Percentiles rank a stretch among this genome's conserved stretches.
phyloP scores from a whole-genome alignment of 2,113 vertebrate genomes.

The Barnardius zonarius region DNA sequence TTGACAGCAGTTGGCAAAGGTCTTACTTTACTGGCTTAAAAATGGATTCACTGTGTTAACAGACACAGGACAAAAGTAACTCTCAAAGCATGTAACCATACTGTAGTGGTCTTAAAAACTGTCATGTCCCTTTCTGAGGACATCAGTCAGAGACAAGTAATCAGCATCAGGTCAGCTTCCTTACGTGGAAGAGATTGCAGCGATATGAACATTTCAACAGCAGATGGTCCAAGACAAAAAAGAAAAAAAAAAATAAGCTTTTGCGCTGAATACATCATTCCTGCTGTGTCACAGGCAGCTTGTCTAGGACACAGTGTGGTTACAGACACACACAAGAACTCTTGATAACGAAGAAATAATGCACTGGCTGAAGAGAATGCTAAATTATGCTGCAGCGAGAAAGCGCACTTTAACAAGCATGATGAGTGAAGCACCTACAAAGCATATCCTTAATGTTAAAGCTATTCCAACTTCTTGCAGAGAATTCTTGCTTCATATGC shows the following conservation, averaged over 20 bases:
- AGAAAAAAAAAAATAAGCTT: neutral
- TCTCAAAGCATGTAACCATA: neutral
- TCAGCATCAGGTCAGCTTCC: neutral
- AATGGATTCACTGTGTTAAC: neutral
- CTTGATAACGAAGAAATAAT: neutral
- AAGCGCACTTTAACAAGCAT: neutral
- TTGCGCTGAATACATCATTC: neutral
- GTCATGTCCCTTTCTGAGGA: neutral
- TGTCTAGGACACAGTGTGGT: neutral
- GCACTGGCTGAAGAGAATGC: neutral
- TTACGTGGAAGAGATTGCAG: neutral
- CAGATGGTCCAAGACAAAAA: neutral
- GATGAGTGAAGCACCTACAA: neutral
- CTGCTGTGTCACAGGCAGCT: neutral
- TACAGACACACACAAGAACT: neutral
- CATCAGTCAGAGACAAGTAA: neutral
- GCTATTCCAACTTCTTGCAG: neutral
- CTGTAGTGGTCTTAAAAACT: neutral
- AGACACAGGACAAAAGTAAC: neutral
- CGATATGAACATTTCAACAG: neutral
- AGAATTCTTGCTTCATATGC: neutral
- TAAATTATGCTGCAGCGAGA: neutral
- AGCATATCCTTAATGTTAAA: neutral
- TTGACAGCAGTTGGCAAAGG: neutral
- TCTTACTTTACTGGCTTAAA: neutral